Evolutionary conservation across 2,113 vertebrate genomes (phyloP).

Genomic region (Kobus ellipsiprymnus): DNA sequence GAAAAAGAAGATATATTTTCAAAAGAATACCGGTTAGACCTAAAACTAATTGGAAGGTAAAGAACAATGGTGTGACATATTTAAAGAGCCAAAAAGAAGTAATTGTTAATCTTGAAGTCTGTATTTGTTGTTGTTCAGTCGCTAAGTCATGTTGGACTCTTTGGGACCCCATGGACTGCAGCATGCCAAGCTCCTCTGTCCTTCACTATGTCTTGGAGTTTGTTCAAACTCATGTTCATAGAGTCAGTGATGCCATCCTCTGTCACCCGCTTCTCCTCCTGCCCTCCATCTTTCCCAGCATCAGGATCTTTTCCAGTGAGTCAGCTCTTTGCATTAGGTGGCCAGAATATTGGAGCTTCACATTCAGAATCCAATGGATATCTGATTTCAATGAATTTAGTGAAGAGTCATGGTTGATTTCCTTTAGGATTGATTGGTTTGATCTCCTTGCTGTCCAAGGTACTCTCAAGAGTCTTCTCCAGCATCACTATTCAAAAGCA

Average conservation of each 20-base stretch:
- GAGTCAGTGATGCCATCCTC: not conserved
- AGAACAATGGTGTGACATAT: not conserved
- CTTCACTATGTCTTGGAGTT: not conserved
- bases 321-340: not conserved
- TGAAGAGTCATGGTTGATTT: not conserved
- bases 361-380: not conserved
- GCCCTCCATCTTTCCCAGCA: not conserved
- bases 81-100: not conserved
- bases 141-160: not conserved
- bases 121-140: not conserved
- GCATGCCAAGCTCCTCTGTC: rapidly evolving
- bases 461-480: not conserved
- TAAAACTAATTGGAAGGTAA: not conserved
- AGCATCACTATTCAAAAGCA: not conserved
- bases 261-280: not conserved
- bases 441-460: not conserved
- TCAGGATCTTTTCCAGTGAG: not conserved
- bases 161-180: not conserved
- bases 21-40: not conserved
- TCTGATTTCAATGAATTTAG: not conserved
- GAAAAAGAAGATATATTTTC: not conserved
- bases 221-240: not conserved
- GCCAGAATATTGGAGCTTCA: not conserved
- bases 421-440: not conserved
- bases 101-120: not conserved